Evolutionary conservation across 2,888 invertebrate species (phyloP).

Genomic region (Stratiomys singularior): DNA sequence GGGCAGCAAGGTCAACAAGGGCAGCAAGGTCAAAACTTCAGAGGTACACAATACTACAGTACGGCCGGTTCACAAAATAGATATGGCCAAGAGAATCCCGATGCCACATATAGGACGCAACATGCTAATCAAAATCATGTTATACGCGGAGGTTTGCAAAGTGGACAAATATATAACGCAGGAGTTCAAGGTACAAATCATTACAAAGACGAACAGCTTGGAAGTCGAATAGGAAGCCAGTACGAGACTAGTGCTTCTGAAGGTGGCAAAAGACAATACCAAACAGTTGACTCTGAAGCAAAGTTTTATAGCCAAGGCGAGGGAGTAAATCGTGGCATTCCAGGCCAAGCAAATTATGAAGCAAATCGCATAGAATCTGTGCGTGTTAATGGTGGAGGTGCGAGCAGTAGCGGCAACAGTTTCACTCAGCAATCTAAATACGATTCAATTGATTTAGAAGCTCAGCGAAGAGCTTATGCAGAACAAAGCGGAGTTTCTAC

Average conservation of each 20-base stretch:
- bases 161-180: constrained; percentile 3
- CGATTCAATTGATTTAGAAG: constrained; percentile 35
- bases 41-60: background rate
- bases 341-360: constrained; percentile 18
- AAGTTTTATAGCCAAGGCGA: constrained; percentile 52
- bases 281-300: constrained; percentile 59
- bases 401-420: background rate
- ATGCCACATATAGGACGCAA: background rate
- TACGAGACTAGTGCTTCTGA: constrained; percentile 58
- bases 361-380: constrained; percentile 16
- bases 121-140: background rate
- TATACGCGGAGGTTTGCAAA: background rate
- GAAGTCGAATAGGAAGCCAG: background rate
- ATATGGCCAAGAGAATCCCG: background rate
- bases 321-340: background rate
- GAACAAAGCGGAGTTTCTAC: constrained; percentile 35
- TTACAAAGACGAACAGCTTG: constrained; percentile 53
- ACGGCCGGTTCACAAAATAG: background rate
- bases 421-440: background rate
- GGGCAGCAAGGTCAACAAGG: background rate
- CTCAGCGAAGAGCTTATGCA: constrained; percentile 19
- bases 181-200: constrained; percentile 11
- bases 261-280: constrained; percentile 53
- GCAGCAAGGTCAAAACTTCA: background rate
- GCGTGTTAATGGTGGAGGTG: background rate